These are phyloP conservation scores for Drosophila yakuba DNA, from an alignment of 1,140 invertebrate genomes.

Conservation along the genomic window DNA sequence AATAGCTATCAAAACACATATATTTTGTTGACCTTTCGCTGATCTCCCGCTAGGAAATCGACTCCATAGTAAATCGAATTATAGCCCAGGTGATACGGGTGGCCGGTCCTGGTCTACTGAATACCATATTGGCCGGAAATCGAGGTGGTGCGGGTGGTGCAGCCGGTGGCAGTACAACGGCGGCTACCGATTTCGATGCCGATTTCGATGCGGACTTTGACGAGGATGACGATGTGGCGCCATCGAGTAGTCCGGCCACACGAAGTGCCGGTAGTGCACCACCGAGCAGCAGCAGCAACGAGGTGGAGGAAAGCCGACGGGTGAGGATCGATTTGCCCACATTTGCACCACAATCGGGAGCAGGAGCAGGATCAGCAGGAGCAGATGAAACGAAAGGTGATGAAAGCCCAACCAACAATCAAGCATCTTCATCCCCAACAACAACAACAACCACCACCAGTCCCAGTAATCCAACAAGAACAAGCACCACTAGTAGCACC, in stretches of 20 bases:
- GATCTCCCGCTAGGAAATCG: conserved; percentile 88
- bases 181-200: conserved; percentile 63
- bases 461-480: conserved; percentile 38
- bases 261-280: conserved; percentile 20
- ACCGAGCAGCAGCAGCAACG: conserved; percentile 17
- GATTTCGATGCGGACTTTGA: conserved; percentile 75
- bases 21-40: conserved; percentile 41
- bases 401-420: conserved; percentile 40
- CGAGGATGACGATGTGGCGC: conserved; percentile 53
- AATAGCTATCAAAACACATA: conserved; percentile 9
- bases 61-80: conserved; percentile 90
- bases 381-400: conserved; percentile 59
- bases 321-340: conserved; percentile 85
- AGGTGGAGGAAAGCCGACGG: conserved; percentile 49
- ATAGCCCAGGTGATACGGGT: conserved; percentile 88
- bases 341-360: conserved; percentile 77
- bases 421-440: conserved; percentile 41
- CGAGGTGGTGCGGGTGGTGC: conserved; percentile 55
- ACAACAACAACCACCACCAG: conserved; percentile 36
- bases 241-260: conserved; percentile 19
- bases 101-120: conserved; percentile 88
- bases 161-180: conserved; percentile 54
- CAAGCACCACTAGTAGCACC: conserved; percentile 19
- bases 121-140: conserved; percentile 69
- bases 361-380: background rate